Base-by-base conservation (phyloP, 2,797 vertebrate genomes). In the Chloroceryle inda region DNA sequence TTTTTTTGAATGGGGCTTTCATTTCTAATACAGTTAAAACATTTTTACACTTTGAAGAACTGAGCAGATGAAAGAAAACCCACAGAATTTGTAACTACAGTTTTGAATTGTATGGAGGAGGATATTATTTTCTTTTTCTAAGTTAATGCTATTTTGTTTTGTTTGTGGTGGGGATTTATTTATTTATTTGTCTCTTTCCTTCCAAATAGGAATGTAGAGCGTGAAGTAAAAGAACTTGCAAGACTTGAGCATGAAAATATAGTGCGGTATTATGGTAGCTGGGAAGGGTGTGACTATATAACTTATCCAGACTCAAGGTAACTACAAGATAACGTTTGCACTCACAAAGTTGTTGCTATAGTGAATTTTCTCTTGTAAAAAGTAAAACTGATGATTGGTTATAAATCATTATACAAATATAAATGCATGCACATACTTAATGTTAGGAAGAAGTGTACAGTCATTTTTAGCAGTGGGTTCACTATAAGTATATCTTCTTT, bases 141-240 rank as follows among this genome's bases (percentile, higher is more conserved):
- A 89, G 76, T 62, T 10, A 44, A 33, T 69, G 22, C 2, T 2
- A 33, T 45, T 52, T 29, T 52, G 31, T 24, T 27, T n/a, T 29
- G 24, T 59, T 38, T 37, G 35, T 14, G 29, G 47, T 52, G 29
- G 16, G 16, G 16, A 29, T 29, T 31, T 22, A 11, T 45, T 35
- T 21, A 53, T 29, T 2, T 19, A 38, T 9, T 10, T 53, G 27
- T 50, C 8, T 3, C 37, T 5, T 33, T 64, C 19, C 6, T 17
- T 67, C 69, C 66, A 44, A 88, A 31, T 10, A 98, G 97, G 19
- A 97, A 96, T 2, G 94, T 50, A 10, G 16, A 21, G 10, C 96
- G 95, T 62, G 98, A 98, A 96, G 97, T 97, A 55, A 2, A 26
- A 76, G 92, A 22, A 9, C 90, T 98, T 74, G 97, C 97, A 42